A percentile compares a stretch with the other conserved stretches of the same genome.
Evolutionary conservation across 1,140 invertebrate species (phyloP).

Genomic region (Prorops nasuta): DNA sequence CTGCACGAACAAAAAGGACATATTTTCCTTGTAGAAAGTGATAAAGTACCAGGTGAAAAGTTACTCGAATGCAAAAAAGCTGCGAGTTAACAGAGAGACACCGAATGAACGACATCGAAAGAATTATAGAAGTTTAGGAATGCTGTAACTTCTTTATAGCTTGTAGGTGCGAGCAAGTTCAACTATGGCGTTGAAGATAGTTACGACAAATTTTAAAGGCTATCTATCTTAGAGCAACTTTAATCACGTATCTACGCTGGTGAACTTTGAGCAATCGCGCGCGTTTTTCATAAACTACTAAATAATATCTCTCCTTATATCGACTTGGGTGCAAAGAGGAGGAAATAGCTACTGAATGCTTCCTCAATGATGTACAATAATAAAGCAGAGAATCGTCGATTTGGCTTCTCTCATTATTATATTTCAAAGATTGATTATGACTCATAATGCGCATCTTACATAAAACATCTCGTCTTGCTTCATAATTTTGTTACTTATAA

Average conservation of each 20-base stretch:
- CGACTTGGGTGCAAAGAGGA: not conserved
- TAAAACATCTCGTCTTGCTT: too few relatives aligned
- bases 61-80: not conserved
- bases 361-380: not conserved
- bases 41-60: too few relatives aligned
- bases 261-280: not conserved
- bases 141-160: too few relatives aligned
- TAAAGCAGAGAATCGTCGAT: not conserved
- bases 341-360: not conserved
- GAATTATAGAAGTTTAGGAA: too few relatives aligned
- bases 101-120: not conserved
- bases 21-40: too few relatives aligned
- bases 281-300: not conserved
- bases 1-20: too few relatives aligned
- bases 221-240: not conserved
- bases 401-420: not conserved
- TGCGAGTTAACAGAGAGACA: not conserved
- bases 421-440: not conserved
- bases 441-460: not conserved
- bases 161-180: not conserved
- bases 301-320: not conserved
- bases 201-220: conserved; percentile 15
- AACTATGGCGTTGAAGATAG: conserved; percentile 4
- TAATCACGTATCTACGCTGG: not conserved
- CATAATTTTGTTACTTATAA: too few relatives aligned